Percentiles rank a stretch among this genome's conserved stretches.
phyloP scores from a whole-genome alignment of 2,797 vertebrate genomes.

The Hylomyscus alleni region DNA sequence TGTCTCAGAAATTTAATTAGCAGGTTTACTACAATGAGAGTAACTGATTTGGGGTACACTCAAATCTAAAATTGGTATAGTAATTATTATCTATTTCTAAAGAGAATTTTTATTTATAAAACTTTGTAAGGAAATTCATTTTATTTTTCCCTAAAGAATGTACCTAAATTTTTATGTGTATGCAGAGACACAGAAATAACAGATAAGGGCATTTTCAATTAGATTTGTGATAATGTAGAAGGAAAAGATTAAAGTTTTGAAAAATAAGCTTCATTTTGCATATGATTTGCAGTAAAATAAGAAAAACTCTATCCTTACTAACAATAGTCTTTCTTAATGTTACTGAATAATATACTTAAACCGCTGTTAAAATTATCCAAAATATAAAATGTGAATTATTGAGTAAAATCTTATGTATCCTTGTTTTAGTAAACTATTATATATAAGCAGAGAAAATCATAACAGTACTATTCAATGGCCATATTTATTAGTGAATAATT shows the following conservation, averaged over 20 bases:
- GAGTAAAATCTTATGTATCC: neutral
- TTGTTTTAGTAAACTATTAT: neutral
- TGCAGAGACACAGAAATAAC: neutral
- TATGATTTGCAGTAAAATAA: neutral
- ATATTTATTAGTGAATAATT: neutral
- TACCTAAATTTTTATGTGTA: neutral
- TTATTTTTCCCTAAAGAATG: neutral
- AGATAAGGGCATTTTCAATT: neutral
- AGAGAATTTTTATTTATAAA: neutral
- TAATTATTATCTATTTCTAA: neutral
- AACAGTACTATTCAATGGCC: neutral
- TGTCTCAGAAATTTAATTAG: neutral
- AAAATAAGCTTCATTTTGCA: neutral
- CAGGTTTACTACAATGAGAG: neutral
- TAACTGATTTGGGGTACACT: neutral
- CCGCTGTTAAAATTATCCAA: neutral
- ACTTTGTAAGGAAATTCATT: neutral
- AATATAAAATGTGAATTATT: neutral
- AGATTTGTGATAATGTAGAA: neutral
- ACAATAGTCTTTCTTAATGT: neutral
- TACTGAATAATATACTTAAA: neutral
- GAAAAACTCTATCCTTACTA: neutral
- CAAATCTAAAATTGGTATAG: neutral
- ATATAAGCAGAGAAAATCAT: neutral
- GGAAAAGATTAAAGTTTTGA: neutral